Evolutionary conservation across 2,797 vertebrate species (phyloP).

Genomic region (Poeciliopsis turneri): DNA sequence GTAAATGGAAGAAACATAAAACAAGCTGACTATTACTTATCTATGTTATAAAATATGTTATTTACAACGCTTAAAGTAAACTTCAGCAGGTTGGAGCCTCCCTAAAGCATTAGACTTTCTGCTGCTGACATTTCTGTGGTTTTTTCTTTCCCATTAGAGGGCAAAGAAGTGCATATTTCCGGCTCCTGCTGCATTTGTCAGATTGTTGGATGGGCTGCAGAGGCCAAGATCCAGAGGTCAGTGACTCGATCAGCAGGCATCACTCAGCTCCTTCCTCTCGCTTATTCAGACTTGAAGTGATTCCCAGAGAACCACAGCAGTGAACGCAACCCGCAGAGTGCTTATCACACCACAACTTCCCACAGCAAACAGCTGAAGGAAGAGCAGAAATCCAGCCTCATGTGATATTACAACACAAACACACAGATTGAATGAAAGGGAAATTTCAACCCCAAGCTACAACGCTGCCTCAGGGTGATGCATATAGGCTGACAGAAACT

Average conservation of each 20-base stretch:
- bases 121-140: not conserved
- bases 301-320: constrained; percentile 52
- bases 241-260: constrained; percentile 44
- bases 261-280: constrained; percentile 46
- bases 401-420: constrained; percentile 8
- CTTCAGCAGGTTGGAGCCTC: not conserved
- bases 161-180: not conserved
- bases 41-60: not conserved
- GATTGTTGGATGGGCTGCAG: constrained; percentile 2
- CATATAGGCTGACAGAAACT: not conserved
- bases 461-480: not conserved
- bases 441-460: not conserved
- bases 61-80: not conserved
- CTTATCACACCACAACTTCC: constrained; percentile 14
- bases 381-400: not conserved
- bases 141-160: not conserved
- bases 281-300: constrained; percentile 46
- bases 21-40: not conserved
- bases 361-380: constrained; percentile 1
- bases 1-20: not conserved
- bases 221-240: constrained; percentile 47
- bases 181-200: constrained; percentile 9
- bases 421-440: too few species aligned
- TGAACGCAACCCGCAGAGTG: constrained; percentile 12
- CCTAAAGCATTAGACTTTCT: not conserved